These are phyloP conservation scores for Solen grandis DNA, from an alignment of 1,140 invertebrate species.

Conservation along the genomic window DNA sequence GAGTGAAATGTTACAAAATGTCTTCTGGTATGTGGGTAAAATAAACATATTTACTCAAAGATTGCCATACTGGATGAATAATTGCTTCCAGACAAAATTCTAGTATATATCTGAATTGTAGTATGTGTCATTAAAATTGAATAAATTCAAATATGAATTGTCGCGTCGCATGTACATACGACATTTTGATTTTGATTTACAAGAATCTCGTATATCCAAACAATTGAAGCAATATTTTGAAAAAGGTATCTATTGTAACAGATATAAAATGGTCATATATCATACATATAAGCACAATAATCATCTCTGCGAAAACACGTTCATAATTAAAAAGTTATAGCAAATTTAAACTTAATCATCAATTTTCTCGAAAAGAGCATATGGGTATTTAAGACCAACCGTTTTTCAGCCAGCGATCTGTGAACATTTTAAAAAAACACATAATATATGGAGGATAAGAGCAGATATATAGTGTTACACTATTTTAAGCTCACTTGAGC, in stretches of 20 bases:
- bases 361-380: not conserved
- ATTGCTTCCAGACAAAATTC: not conserved
- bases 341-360: conserved; percentile 3
- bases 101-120: conserved; percentile 10
- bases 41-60: not conserved
- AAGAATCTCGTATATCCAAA: conserved; percentile 12
- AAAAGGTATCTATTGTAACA: conserved; percentile 2
- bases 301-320: not conserved
- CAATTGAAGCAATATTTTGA: not conserved
- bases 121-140: conserved; percentile 3
- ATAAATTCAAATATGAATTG: not conserved
- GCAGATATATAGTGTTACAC: too few relatives aligned
- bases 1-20: too few relatives aligned
- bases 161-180: too few relatives aligned
- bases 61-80: not conserved
- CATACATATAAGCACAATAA: not conserved
- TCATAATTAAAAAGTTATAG: not conserved
- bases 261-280: conserved; percentile 2
- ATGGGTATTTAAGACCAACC: conserved; percentile 6
- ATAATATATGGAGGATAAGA: too few relatives aligned
- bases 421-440: too few relatives aligned
- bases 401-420: conserved; percentile 1
- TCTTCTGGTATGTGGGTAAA: too few relatives aligned
- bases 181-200: not conserved
- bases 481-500: too few relatives aligned